A percentile compares a stretch with the other conserved stretches of the same genome.
Conservation (phyloP, 2,888 invertebrate species). For the Aproaerema taeniolella region DNA sequence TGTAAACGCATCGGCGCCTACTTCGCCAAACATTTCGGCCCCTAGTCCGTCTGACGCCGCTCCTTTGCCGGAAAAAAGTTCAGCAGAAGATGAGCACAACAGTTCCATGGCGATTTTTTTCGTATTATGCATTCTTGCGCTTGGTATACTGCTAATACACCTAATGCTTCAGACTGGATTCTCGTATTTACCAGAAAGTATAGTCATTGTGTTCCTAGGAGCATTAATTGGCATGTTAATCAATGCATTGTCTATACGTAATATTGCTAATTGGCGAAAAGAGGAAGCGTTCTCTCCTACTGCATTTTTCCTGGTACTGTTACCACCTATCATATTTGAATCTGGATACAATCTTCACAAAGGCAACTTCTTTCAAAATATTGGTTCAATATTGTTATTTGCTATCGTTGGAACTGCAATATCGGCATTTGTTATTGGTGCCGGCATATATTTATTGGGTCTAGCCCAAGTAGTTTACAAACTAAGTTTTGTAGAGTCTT, state of each 20-base stretch:
- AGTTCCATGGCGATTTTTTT: constrained; percentile 99
- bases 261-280: constrained; percentile 96
- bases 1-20: constrained; percentile 51
- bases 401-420: constrained; percentile 98
- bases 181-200: constrained; percentile 97
- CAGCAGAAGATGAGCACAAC: constrained; percentile 97
- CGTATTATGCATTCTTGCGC: constrained; percentile 94
- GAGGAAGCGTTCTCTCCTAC: constrained; percentile 99
- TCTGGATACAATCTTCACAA: constrained; percentile 99
- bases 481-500: constrained; percentile 96
- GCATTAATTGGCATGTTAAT: constrained; percentile 94
- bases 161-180: constrained; percentile 96
- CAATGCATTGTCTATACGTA: constrained; percentile 91
- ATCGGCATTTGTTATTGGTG: constrained; percentile 97
- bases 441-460: constrained; percentile 96
- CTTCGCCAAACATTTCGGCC: constrained; percentile 51
- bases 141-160: constrained; percentile 96
- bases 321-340: constrained; percentile 99
- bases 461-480: constrained; percentile 94
- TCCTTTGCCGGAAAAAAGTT: constrained; percentile 90
- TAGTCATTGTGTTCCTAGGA: constrained; percentile 97
- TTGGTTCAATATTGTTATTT: constrained; percentile 98
- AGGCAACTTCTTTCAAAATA: constrained; percentile 97
- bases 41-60: constrained; percentile 85
- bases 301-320: constrained; percentile 95